Evolutionary conservation across 1,140 invertebrate species (phyloP).

Genomic region (Potamilus streckersoni): DNA sequence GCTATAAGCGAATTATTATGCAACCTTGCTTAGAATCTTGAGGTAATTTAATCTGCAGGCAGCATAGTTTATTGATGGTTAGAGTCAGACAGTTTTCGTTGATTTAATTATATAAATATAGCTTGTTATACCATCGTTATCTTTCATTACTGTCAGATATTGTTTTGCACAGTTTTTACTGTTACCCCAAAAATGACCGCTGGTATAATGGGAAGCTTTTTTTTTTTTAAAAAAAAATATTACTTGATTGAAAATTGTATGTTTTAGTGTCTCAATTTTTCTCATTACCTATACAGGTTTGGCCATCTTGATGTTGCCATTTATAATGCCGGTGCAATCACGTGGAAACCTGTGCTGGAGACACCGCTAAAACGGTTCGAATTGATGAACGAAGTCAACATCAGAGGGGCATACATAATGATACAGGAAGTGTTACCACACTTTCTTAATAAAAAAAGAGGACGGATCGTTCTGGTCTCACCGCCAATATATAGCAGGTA

Average conservation of each 20-base stretch:
- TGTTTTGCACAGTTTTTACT: neutral
- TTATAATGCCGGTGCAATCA: slow-evolving; percentile 56
- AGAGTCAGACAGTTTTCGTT: neutral
- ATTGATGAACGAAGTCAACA: slow-evolving; percentile 53
- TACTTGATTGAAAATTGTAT: neutral
- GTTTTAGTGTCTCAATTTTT: neutral
- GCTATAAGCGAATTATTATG: too few species aligned
- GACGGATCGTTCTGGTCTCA: slow-evolving; percentile 48
- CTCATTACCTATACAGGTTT: slow-evolving; percentile 31
- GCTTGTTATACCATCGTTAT: too few species aligned
- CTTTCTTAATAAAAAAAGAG: slow-evolving; percentile 43
- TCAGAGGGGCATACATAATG: slow-evolving; percentile 49
- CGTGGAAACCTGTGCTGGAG: slow-evolving; percentile 48
- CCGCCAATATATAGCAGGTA: slow-evolving; percentile 58
- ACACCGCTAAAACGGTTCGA: slow-evolving; percentile 51
- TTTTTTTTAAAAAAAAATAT: neutral
- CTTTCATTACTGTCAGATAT: too few species aligned
- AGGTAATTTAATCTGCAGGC: too few species aligned
- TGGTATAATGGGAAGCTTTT: neutral
- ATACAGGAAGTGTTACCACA: slow-evolving; percentile 46
- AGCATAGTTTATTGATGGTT: neutral
- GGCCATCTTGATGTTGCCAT: slow-evolving; percentile 49
- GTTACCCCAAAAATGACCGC: neutral
- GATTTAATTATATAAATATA: too few species aligned
- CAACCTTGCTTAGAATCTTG: too few species aligned